Evolutionary conservation across 2,113 vertebrate genomes (phyloP).

Genomic region (Prionailurus viverrinus): DNA sequence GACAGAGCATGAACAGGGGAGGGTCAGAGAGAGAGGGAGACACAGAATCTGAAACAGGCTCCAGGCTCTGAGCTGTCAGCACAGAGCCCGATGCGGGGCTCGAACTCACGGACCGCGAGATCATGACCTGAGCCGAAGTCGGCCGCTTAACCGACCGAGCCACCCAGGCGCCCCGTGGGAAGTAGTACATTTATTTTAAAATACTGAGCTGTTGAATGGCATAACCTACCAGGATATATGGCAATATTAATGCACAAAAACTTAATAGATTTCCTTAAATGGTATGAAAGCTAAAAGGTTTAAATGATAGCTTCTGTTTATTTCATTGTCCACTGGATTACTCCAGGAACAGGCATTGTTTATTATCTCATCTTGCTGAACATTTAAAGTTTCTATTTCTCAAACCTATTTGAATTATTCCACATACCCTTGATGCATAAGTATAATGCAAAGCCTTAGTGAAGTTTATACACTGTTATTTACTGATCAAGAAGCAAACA

Average conservation of each 20-base stretch:
- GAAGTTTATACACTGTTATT: background rate
- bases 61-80: no score
- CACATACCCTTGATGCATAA: background rate
- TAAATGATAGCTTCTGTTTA: background rate
- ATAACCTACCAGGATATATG: background rate
- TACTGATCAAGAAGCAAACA: background rate
- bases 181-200: slow-evolving; percentile 31
- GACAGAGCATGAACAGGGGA: no score
- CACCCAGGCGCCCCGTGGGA: background rate
- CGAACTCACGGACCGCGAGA: no score
- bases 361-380: slow-evolving; percentile 3
- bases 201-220: background rate
- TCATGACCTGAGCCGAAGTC: no score
- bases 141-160: no score
- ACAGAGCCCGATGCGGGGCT: no score
- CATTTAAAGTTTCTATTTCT: background rate
- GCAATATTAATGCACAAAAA: background rate
- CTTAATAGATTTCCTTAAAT: background rate
- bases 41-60: no score
- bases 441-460: background rate
- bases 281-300: background rate
- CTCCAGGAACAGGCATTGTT: background rate
- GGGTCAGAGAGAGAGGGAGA: no score
- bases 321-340: background rate
- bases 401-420: background rate